phyloP scores from a whole-genome alignment of 2,113 vertebrate genomes.

The Rhinichthys klamathensis region DNA sequence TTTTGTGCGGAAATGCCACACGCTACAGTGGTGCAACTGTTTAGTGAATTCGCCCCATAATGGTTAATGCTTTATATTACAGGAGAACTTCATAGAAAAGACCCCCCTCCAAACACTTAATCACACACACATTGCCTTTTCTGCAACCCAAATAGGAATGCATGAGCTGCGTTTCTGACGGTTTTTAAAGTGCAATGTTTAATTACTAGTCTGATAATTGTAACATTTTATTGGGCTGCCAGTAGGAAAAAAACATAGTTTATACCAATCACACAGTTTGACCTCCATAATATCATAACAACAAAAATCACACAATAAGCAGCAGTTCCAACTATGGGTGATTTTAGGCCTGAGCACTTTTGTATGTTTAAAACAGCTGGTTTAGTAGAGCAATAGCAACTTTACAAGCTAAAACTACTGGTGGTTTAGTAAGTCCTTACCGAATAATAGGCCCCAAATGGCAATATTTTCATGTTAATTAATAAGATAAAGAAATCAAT shows the following conservation, averaged over 20 bases:
- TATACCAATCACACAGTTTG: constrained; percentile 55
- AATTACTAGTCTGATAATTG: constrained; percentile 70
- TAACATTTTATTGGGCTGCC: constrained; percentile 61
- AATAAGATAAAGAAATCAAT: neutral
- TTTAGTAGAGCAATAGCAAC: constrained; percentile 71
- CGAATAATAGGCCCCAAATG: constrained; percentile 21
- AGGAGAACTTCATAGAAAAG: constrained; percentile 60
- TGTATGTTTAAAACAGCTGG: constrained; percentile 58
- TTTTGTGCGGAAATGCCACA: neutral
- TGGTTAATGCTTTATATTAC: constrained; percentile 39
- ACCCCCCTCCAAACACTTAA: constrained; percentile 52
- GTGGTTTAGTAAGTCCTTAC: constrained; percentile 19
- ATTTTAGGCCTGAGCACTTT: constrained; percentile 62
- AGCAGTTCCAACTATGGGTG: constrained; percentile 65
- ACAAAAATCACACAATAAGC: constrained; percentile 53
- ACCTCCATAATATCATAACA: constrained; percentile 55
- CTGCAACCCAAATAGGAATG: constrained; percentile 81
- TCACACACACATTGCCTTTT: constrained; percentile 65
- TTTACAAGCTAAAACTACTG: constrained; percentile 53
- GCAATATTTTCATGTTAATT: constrained; percentile 33
- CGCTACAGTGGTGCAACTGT: neutral
- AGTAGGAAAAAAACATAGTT: constrained; percentile 48
- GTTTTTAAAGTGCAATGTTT: constrained; percentile 70
- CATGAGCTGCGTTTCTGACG: constrained; percentile 79
- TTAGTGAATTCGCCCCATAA: constrained; percentile 28